These are phyloP conservation scores for Phylloscopus trochiloides DNA, from an alignment of 2,113 vertebrate genomes.

Conservation along the genomic window DNA sequence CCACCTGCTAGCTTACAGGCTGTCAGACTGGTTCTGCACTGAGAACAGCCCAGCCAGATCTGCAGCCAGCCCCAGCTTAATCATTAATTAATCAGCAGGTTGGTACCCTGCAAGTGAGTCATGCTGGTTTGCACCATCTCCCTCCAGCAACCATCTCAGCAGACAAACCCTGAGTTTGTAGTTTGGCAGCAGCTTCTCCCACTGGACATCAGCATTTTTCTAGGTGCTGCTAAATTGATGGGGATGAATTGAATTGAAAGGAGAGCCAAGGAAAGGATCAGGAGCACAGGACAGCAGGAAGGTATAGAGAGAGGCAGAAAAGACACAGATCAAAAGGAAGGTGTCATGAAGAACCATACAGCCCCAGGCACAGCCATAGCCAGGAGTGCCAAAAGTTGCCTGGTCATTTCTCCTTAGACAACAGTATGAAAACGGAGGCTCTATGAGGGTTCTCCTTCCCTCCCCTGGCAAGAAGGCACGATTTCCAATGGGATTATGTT, in stretches of 20 bases:
- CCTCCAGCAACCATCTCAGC: not conserved
- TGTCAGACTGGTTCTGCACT: not conserved
- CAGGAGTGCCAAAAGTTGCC: not conserved
- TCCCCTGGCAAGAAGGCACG: not conserved
- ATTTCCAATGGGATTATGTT: rapidly evolving
- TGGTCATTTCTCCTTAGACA: not conserved
- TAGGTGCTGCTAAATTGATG: not conserved
- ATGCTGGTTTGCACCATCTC: rapidly evolving
- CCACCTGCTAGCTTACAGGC: not conserved
- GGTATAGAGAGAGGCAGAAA: not conserved
- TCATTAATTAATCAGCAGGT: not conserved
- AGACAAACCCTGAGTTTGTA: not conserved
- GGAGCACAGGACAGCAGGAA: not conserved
- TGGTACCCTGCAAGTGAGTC: not conserved
- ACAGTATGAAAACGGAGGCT: not conserved
- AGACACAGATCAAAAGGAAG: not conserved
- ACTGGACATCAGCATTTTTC: not conserved
- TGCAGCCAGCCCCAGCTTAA: not conserved
- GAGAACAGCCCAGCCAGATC: not conserved
- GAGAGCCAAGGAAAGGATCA: not conserved
- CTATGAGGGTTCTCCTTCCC: not conserved
- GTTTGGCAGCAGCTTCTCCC: not conserved
- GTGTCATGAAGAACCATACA: not conserved
- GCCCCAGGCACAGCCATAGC: not conserved
- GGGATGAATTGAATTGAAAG: not conserved